Evolutionary conservation across 30 jellyfish, hydroid and myxozoan species (phyloP), one percentile per base, ranked within the genome.

Genomic region (Sanderia malayensis): DNA sequence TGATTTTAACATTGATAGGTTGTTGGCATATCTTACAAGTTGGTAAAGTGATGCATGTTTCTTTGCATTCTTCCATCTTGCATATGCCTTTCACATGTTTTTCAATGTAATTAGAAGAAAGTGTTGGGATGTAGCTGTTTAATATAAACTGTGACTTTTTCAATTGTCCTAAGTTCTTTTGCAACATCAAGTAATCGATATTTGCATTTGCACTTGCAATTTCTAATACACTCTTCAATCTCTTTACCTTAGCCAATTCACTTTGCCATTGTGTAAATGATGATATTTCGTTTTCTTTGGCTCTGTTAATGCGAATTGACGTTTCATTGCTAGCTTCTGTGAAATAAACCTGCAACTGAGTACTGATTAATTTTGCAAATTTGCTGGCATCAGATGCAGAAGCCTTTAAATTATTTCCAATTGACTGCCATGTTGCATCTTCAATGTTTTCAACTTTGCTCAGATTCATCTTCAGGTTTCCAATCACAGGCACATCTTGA

Each of bases 11-110:
- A 11, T 70, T 20, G n/a, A 70, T 23, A 2, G 82, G 71, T 7
- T 41, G 46, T 46, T 70, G 82, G 52, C 82, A 70, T 44, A 70
- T 46, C 10, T 70, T 26, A 47, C 82, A 70, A 23, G 3, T 11
- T 6, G 82, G 82, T 61, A 70, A 13, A 27, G 46, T 21, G 28
- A 70, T 29, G 46, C 82, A 70, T 17, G 20, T 70, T 18, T 70
- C 31, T 28, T 26, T 18, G 46, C 82, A 70, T 44, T 21, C 26
- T 41, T 25, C 20, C 47, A 70, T 13, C 23, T 25, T 26, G 82
- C 82, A 70, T 18, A 70, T 22, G 2, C 3, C 24, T 2, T 70
- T 77, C 22, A 70, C 32, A n/a, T 32, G 7, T 61, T 28, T 20
- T 26, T 46, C 25, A 29, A 70, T 70, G 26, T 37, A 70, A 13